Evolutionary conservation across 2,797 vertebrate species (phyloP).

Genomic region (Podarcis siculus): DNA sequence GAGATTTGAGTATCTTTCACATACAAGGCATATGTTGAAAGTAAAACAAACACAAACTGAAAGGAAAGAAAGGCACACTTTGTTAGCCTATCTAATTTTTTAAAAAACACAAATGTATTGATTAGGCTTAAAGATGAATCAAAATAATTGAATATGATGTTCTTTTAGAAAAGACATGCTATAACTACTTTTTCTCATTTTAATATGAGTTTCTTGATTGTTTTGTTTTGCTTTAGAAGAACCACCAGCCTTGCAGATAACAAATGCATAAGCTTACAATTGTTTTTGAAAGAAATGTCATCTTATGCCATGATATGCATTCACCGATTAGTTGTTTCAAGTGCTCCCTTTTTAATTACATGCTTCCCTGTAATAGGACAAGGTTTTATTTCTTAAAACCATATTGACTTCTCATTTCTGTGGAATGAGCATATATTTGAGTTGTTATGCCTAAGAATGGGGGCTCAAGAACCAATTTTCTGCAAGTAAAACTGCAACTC

Average conservation of each 20-base stretch:
- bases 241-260: background rate
- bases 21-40: slow-evolving; percentile 54
- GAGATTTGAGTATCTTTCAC: slow-evolving; percentile 50
- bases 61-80: slow-evolving; percentile 52
- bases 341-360: no score
- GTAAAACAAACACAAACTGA: slow-evolving; percentile 65
- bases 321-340: no score
- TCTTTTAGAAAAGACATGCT: slow-evolving; percentile 44
- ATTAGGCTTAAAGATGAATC: slow-evolving; percentile 50
- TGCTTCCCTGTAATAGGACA: no score
- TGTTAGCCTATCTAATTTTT: background rate
- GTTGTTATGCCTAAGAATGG: no score
- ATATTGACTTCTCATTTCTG: no score
- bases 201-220: background rate
- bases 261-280: background rate
- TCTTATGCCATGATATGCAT: no score
- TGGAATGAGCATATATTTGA: no score
- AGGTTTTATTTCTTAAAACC: no score
- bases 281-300: background rate
- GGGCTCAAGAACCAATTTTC: no score
- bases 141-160: slow-evolving; percentile 50
- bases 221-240: background rate
- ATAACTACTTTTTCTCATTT: slow-evolving; percentile 14
- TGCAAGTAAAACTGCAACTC: no score
- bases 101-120: background rate